Percentiles rank a stretch among this genome's conserved stretches.
These are phyloP conservation scores for Omphaloscelis lunosa DNA, from an alignment of 2,888 invertebrate genomes.

Conservation along the genomic window DNA sequence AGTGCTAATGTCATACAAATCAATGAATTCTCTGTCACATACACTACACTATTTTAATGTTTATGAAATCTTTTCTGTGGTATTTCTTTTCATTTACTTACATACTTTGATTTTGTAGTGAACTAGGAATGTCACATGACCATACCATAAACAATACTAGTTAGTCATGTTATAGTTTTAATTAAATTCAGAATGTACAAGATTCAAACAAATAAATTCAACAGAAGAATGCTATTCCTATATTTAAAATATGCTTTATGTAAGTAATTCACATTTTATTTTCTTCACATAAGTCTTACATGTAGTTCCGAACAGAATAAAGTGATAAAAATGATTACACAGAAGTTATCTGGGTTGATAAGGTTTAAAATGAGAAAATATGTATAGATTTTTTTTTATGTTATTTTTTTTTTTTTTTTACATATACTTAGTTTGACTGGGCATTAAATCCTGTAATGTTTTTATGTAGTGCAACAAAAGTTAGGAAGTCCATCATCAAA, in stretches of 20 bases:
- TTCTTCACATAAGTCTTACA: constrained; percentile 19
- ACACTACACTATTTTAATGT: not conserved
- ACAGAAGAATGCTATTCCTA: not conserved
- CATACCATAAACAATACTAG: constrained; percentile 50
- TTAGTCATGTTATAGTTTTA: constrained; percentile 12
- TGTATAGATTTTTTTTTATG: not conserved
- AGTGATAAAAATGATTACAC: constrained; percentile 71
- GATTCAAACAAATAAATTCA: not conserved
- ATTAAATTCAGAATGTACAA: not conserved
- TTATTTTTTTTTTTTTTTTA: constrained; percentile 5
- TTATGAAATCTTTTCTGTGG: not conserved
- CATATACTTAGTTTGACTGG: not conserved
- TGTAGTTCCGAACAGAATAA: constrained; percentile 30
- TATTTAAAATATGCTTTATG: constrained; percentile 14
- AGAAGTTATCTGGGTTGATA: constrained; percentile 63
- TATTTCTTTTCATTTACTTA: constrained; percentile 2
- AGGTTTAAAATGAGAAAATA: constrained; percentile 32
- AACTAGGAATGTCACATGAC: constrained; percentile 54
- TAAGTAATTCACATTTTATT: constrained; percentile 6
- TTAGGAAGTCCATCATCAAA: no score
- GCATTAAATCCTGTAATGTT: not conserved
- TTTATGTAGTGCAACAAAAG: no score
- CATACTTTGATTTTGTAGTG: not conserved
- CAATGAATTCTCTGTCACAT: not conserved
- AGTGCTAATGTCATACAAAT: constrained; percentile 5